phyloP scores from a whole-genome alignment of 2,113 vertebrate species.

The Halichoerus grypus region DNA sequence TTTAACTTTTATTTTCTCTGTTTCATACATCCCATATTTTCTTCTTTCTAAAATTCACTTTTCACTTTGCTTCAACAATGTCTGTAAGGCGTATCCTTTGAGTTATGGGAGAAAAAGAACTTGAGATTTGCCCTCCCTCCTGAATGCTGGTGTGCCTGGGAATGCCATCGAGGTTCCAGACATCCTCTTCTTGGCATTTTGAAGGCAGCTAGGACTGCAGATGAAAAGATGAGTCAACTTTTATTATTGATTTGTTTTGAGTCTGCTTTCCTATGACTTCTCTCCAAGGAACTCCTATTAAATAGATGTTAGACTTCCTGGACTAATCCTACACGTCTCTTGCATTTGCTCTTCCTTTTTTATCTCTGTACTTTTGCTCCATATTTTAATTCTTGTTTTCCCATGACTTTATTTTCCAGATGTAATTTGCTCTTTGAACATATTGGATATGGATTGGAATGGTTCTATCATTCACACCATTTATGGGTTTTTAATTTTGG shows the following conservation, averaged over 20 bases:
- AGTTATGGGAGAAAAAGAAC: neutral
- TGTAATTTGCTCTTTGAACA: constrained; percentile 24
- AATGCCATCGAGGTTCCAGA: accelerated
- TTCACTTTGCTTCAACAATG: neutral
- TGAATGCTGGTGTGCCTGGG: neutral
- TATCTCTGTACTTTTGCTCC: neutral
- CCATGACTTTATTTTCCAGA: constrained; percentile 18
- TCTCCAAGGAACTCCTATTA: neutral
- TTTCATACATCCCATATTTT: neutral
- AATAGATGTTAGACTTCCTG: neutral
- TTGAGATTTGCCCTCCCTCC: neutral
- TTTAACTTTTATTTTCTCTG: neutral
- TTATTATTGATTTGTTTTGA: neutral
- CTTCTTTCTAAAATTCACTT: neutral
- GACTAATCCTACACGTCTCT: neutral
- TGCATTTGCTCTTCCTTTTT: neutral
- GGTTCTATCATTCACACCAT: constrained; percentile 4
- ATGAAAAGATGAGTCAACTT: neutral
- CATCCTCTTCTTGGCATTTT: neutral
- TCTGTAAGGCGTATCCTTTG: neutral
- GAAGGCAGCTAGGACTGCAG: neutral
- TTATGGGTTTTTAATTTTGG: constrained; percentile 24
- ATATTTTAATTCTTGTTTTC: neutral
- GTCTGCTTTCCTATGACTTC: neutral
- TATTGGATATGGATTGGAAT: too few relatives aligned